Percentiles rank a stretch among this genome's conserved stretches.
phyloP scores from a whole-genome alignment of 2,113 vertebrate genomes.

The Chascanopsetta lugubris region DNA sequence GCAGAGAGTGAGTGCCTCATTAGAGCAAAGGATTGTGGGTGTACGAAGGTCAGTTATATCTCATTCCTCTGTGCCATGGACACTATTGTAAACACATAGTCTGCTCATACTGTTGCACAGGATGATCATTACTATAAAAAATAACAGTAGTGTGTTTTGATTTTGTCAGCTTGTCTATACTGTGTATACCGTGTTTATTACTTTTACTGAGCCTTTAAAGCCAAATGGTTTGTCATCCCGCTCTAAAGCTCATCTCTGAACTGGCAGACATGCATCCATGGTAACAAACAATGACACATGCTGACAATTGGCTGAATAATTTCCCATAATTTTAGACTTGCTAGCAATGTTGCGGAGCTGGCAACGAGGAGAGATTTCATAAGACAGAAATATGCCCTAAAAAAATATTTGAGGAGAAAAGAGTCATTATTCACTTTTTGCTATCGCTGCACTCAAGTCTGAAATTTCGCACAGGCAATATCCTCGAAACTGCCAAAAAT shows the following conservation, averaged over 20 bases:
- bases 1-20: not conserved
- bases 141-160: not conserved
- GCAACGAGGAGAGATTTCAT: not conserved
- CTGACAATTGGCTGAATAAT: conserved; percentile 20
- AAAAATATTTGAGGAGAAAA: not conserved
- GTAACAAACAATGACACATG: conserved; percentile 17
- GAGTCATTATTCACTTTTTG: not conserved
- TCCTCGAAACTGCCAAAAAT: not conserved
- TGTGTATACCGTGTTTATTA: no score
- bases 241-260: no score
- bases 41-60: no score
- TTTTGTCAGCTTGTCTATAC: no score
- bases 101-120: not conserved
- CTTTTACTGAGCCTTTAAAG: no score
- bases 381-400: not conserved
- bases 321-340: not conserved
- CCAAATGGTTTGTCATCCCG: no score
- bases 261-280: conserved; percentile 17
- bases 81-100: not conserved
- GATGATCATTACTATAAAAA: not conserved
- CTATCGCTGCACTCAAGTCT: not conserved
- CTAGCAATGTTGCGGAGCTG: conserved; percentile 13
- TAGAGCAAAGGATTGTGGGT: no score
- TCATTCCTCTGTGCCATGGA: not conserved
- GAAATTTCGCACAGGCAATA: not conserved